phyloP scores from a whole-genome alignment of 2,797 vertebrate species.

The Labeo calbasu region DNA sequence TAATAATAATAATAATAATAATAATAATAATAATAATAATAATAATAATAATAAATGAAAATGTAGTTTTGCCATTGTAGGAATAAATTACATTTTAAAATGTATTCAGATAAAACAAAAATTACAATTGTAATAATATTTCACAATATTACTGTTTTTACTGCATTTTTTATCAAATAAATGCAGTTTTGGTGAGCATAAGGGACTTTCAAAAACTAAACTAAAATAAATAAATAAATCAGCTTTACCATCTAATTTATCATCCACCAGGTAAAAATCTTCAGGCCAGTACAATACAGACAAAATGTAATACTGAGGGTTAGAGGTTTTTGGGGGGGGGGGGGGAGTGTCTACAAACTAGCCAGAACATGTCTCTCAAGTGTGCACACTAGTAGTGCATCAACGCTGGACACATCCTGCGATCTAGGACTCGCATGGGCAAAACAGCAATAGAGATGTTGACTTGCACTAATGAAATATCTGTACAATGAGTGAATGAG shows the following conservation, averaged over 20 bases:
- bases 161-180: neutral
- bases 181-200: neutral
- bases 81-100: neutral
- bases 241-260: neutral
- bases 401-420: neutral
- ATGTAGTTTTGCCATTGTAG: neutral
- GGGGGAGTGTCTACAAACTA: neutral
- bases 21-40: too few relatives aligned
- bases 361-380: neutral
- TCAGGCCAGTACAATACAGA: too few relatives aligned
- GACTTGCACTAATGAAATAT: conserved; percentile 16
- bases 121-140: neutral
- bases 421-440: neutral
- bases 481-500: neutral
- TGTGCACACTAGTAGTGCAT: neutral
- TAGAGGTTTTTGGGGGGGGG: too few relatives aligned
- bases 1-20: neutral
- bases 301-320: neutral
- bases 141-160: neutral
- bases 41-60: neutral
- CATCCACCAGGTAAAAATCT: neutral
- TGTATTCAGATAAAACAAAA: neutral
- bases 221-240: too few relatives aligned
- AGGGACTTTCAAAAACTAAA: neutral
- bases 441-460: neutral